Conservation (phyloP, 2,888 invertebrate genomes). For the Eupithecia pulchellata region DNA sequence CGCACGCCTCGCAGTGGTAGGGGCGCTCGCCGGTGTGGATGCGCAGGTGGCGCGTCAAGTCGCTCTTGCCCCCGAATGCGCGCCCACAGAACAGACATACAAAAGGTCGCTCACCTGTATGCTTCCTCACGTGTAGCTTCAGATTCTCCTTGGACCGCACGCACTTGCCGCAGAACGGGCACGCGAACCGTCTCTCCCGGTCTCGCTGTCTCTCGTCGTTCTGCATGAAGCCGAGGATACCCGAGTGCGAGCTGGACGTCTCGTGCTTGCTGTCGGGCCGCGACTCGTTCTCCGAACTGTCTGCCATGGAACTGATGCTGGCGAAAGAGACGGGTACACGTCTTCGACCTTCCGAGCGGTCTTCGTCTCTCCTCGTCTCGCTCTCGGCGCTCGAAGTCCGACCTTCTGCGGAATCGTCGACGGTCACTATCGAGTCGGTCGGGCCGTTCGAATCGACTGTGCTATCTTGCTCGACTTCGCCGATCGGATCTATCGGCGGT, state of each 20-base stretch:
- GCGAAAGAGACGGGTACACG: slow-evolving; percentile 81
- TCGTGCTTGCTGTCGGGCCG: slow-evolving; percentile 80
- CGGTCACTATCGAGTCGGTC: slow-evolving; percentile 78
- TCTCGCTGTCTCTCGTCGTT: slow-evolving; percentile 84
- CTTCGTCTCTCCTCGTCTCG: slow-evolving; percentile 69
- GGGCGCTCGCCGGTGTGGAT: slow-evolving; percentile 96
- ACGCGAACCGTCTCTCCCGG: slow-evolving; percentile 92
- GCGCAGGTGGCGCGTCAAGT: slow-evolving; percentile 93
- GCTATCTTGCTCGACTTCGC: slow-evolving; percentile 88
- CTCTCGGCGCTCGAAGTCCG: slow-evolving; percentile 75
- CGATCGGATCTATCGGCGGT: slow-evolving; percentile 76
- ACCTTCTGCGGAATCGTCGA: slow-evolving; percentile 79
- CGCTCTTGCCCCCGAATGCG: slow-evolving; percentile 95
- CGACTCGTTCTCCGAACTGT: slow-evolving; percentile 82
- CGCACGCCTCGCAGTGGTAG: slow-evolving; percentile 96
- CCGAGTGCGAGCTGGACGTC: slow-evolving; percentile 84
- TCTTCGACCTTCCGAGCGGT: slow-evolving; percentile 63
- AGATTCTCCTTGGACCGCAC: slow-evolving; percentile 95
- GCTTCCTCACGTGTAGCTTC: slow-evolving; percentile 94
- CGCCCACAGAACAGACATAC: slow-evolving; percentile 95
- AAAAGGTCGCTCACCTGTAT: slow-evolving; percentile 95
- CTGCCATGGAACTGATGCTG: slow-evolving; percentile 82
- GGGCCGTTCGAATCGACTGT: slow-evolving; percentile 89
- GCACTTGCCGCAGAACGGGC: slow-evolving; percentile 95
- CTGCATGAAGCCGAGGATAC: slow-evolving; percentile 87